Base-by-base conservation (phyloP, 2,888 invertebrate genomes). In the Esperia sulphurella region DNA sequence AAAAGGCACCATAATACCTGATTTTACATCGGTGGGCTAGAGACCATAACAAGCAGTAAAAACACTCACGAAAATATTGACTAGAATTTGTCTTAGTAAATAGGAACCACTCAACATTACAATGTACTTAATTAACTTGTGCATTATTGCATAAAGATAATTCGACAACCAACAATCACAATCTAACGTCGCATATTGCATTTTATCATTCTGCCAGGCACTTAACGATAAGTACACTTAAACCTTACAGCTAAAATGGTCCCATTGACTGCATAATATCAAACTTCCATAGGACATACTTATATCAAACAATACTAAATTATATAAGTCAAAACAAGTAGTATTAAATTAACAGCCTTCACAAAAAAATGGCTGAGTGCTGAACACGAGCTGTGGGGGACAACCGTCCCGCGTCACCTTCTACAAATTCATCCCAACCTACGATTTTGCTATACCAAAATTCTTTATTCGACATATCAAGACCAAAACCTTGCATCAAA, bases 1-100 rank as follows among this genome's bases (percentile, higher is more conserved):
- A 45, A 37, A 75, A 76, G 74, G 73, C 79, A 79, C 76, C 63
- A 65, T 59, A 65, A 58, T 52, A 54, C 42, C 43, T 48, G 46
- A 45, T 45, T 46, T 51, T 46, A 51, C 48, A 40, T 54, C 50
- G 48, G 49, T 52, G 46, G 41, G 46, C 14, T 29, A 8, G 29
- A 21, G 8, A 14, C 14, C 13, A 14, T 39, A 39, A 14, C 39
- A 39, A 39, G 13, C 39, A 39, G 14, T 43, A 45, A 51, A 51
- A 59, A 50, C 54, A 56, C 49, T 53, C 62, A 58, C 60, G 54
- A 62, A 64, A 65, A 65, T 61, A 60, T 71, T 71, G 79, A 79
- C 79, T 79, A 79, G 79, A 71, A 49, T 58, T 53, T 61, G 53
- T 63, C 46, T 47, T 51, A 51, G 41, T 51, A 52, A 48, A 33